Evolutionary conservation across 2,113 vertebrate species (phyloP).

Genomic region (Centrocercus urophasianus): DNA sequence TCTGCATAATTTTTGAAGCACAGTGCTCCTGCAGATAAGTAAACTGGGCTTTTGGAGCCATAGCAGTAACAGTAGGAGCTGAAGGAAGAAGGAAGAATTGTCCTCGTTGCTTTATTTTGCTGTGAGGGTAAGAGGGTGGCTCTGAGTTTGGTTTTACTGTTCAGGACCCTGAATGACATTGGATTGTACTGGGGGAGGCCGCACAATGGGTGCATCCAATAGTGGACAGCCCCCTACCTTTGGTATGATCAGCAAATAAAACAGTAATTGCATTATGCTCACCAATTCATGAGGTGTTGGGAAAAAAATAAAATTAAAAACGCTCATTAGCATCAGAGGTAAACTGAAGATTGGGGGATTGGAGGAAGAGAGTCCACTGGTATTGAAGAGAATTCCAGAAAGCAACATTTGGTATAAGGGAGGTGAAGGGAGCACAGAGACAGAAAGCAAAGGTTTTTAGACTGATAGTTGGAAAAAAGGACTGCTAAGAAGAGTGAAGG

Average conservation of each 20-base stretch:
- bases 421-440: background rate
- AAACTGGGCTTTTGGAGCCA: background rate
- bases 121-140: background rate
- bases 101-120: background rate
- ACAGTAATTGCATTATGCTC: background rate
- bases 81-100: background rate
- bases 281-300: background rate
- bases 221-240: background rate
- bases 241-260: background rate
- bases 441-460: background rate
- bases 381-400: background rate
- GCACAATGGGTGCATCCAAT: background rate
- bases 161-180: background rate
- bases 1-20: background rate
- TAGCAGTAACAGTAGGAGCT: background rate
- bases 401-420: background rate
- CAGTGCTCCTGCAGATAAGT: background rate
- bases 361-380: background rate
- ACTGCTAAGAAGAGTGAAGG: background rate
- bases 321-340: background rate
- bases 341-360: background rate
- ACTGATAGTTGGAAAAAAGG: background rate
- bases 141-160: background rate
- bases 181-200: background rate
- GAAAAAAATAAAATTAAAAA: background rate